Base-by-base conservation (phyloP, 2,113 vertebrate species). In the Perca schrenkii region DNA sequence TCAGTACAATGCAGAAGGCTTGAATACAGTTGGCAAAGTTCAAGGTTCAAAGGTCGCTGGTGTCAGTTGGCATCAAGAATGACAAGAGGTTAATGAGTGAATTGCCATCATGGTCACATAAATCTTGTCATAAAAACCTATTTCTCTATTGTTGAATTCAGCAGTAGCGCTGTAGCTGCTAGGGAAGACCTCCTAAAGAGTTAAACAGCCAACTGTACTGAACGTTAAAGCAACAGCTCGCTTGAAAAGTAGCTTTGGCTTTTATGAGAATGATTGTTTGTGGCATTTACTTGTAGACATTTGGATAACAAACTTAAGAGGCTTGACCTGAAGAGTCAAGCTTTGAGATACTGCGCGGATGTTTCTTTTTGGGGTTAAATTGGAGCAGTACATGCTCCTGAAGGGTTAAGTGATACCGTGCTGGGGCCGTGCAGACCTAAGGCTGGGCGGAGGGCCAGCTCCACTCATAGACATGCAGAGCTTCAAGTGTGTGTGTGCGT, bases 391-490 rank as follows among this genome's bases (percentile, higher is more conserved):
- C 65, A 82, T 86, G 88, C 65, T 86, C 84, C 80, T 91, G 75
- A 95, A 94, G 94, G 93, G 94, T 95, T 95, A 95, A 95, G 82
- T 66, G 80, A 71, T 85, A 86, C 87, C 85, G 85, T 79, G 82
- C 87, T 91, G 87, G 79, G 88, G 88, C 92, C 68, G 50, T 86
- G 87, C 87, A 95, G 93, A 91, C 90, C 89, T 79, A 84, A 90
- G 91, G 90, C 91, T 81, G 90, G 94, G 95, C 91, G 88, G 47
- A 63, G 69, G 74, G 94, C 95, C 94, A 95, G 89, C 86, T 89
- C 84, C 92, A 87, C 91, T 95, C 95, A 94, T 92, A 96, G 94
- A 95, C 94, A 95, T 91, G 88, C 92, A 91, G 93, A 77, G 89
- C 85, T 88, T 90, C 73, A 75, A 88, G 85, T 86, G 88, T 85